Evolutionary conservation across 1,140 invertebrate genomes (phyloP), one percentile per base, ranked within the genome.

Genomic region (Drosophila tsacasi): DNA sequence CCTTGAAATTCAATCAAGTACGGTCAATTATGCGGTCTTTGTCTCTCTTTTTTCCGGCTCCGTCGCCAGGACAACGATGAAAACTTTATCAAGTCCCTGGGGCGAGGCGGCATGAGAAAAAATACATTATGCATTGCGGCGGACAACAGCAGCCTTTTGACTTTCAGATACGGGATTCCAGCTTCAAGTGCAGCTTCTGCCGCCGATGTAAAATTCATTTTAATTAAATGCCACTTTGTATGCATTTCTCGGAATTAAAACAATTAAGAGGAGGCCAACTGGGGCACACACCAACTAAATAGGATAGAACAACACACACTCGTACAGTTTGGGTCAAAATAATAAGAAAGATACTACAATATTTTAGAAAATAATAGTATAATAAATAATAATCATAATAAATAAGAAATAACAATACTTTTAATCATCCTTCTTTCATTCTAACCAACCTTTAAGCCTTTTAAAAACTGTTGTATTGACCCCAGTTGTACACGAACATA

Each of bases 221-320:
- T 89, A 87, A 87, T 87, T 87, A 89, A 87, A 87, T 89, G 85
- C 66, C 84, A 87, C 85, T 87, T 83, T 84, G 85, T 89, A 84
- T 87, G 85, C 81, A 89, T 89, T 87, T 87, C 84, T 89, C 69
- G 76, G 84, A 87, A 89, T 87, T 89, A 89, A 87, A 84, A 87
- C 84, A 87, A 87, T 87, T 87, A 87, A 89, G 84, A 67, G n/a
- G 63, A 69, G 81, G 65, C 50, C 73, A 78, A 78, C 65, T 72
- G 62, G 61, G 74, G 76, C 77, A 75, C 77, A 75, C 25, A 75
- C 17, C 49, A 66, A 49, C 65, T 66, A 65, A 65, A 64, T 64
- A 61, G 30, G 44, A 59, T 25, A 59, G 40, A 21, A 42, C 21
- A 25, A 32, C 19, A 37, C 30, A 68, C 25, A 32, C 4, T 25